These are phyloP conservation scores for Pica pica DNA, from an alignment of 2,113 vertebrate genomes.

Conservation along the genomic window DNA sequence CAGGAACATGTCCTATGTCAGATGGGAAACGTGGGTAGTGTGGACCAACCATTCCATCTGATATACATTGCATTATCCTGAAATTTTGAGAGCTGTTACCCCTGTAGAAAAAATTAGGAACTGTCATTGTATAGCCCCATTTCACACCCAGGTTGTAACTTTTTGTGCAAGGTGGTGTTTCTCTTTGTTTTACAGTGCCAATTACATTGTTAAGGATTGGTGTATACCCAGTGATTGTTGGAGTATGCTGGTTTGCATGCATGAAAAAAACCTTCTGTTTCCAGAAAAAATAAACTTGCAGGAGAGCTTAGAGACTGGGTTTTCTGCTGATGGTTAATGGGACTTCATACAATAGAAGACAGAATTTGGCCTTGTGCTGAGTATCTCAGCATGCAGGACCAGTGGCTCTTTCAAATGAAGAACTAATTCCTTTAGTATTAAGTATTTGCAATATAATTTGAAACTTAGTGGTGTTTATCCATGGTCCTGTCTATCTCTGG, in stretches of 20 bases:
- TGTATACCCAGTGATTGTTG: neutral
- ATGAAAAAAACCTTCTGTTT: neutral
- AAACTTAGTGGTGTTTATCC: constrained; percentile 2
- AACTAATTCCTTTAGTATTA: constrained; percentile 49
- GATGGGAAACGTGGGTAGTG: neutral
- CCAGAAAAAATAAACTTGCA: constrained; percentile 18
- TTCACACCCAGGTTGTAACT: neutral
- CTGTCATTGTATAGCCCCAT: neutral
- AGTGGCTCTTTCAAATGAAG: neutral
- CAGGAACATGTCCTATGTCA: neutral
- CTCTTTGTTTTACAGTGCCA: neutral
- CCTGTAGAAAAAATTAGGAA: neutral
- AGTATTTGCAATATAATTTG: constrained; percentile 39
- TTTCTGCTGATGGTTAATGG: neutral
- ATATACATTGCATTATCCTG: neutral
- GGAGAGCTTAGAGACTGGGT: neutral
- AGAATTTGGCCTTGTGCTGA: neutral
- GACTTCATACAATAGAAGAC: neutral
- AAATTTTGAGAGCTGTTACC: neutral
- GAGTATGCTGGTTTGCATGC: neutral
- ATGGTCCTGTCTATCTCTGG: neutral
- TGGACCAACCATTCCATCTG: neutral
- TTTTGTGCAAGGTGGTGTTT: neutral
- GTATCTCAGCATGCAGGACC: neutral
- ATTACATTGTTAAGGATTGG: neutral